These are phyloP conservation scores for Xestia c-nigrum DNA, from an alignment of 2,888 invertebrate species.

Conservation along the genomic window DNA sequence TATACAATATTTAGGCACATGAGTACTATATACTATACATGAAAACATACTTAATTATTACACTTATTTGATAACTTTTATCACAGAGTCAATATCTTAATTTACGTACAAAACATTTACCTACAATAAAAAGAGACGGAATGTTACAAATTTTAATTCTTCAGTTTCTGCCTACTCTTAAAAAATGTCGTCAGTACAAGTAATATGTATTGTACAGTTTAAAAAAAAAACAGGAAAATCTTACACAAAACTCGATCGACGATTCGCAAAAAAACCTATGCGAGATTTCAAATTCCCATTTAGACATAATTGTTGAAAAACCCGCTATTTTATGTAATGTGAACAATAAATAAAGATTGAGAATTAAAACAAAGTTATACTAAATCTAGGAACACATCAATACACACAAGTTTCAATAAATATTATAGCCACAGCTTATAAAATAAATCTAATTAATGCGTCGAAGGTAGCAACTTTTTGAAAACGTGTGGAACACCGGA, in stretches of 20 bases:
- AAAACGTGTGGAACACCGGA: neutral
- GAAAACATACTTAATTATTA: neutral
- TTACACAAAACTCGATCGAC: neutral
- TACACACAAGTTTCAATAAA: conserved; percentile 13
- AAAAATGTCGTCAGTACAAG: neutral
- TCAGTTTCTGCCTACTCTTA: neutral
- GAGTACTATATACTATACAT: neutral
- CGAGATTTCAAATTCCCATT: neutral
- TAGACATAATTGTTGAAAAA: neutral
- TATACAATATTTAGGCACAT: neutral
- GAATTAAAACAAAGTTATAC: neutral
- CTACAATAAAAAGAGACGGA: neutral
- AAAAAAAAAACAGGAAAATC: conserved; percentile 1
- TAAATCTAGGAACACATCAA: conserved; percentile 12
- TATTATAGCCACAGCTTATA: neutral
- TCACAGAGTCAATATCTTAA: conserved; percentile 24
- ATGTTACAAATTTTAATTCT: neutral
- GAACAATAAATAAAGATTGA: neutral
- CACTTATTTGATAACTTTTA: conserved; percentile 10
- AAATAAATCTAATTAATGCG: neutral
- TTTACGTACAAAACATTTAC: neutral
- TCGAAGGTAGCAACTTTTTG: neutral
- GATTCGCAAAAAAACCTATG: neutral
- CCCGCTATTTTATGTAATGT: too few species aligned
- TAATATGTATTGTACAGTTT: too few species aligned